These are phyloP conservation scores for Apoda limacodes DNA, from an alignment of 2,888 invertebrate genomes.

Conservation along the genomic window DNA sequence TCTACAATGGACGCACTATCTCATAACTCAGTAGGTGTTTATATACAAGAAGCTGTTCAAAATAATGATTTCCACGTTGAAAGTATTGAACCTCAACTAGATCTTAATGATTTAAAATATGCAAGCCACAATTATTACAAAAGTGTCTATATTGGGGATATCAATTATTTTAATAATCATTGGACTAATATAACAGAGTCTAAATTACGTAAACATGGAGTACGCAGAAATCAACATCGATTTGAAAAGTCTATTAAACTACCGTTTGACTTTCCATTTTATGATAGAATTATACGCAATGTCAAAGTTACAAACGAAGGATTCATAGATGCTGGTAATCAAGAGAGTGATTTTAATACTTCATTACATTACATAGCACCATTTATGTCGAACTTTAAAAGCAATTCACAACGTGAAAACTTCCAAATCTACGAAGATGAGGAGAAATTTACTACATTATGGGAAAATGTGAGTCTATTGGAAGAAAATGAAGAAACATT, in stretches of 20 bases:
- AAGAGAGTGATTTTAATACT: background rate
- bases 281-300: background rate
- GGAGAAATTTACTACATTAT: background rate
- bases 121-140: background rate
- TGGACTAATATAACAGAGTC: background rate
- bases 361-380: background rate
- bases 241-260: background rate
- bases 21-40: too few species aligned
- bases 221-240: background rate
- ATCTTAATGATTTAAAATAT: too few species aligned
- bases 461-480: background rate
- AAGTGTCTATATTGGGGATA: background rate
- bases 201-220: background rate
- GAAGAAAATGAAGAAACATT: background rate
- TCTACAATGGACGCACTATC: too few species aligned
- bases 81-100: too few species aligned
- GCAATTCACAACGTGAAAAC: background rate
- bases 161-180: background rate
- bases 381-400: background rate
- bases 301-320: background rate
- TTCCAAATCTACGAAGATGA: background rate
- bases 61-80: too few species aligned
- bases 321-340: background rate
- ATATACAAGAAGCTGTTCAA: too few species aligned
- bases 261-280: background rate